phyloP scores from a whole-genome alignment of 2,797 vertebrate species.

The Sebastes matsubarae region DNA sequence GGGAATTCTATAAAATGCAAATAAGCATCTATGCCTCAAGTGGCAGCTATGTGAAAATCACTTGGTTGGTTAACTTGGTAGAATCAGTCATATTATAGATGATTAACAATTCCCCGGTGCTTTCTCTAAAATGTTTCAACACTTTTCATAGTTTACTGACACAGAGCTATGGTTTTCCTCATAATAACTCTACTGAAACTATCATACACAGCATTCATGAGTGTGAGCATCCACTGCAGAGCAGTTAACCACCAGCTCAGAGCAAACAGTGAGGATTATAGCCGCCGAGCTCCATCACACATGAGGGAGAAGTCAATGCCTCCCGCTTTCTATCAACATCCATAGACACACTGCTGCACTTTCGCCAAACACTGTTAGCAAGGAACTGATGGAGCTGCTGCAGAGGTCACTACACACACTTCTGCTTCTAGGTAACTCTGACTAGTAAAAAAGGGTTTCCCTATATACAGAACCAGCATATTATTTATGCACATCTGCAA shows the following conservation, averaged over 20 bases:
- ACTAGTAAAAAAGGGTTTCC: neutral
- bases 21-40: conserved; percentile 6
- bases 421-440: neutral
- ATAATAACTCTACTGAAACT: neutral
- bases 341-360: neutral
- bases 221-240: conserved; percentile 1
- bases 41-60: conserved; percentile 10
- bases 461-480: neutral
- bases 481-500: neutral
- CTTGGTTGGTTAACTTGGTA: neutral
- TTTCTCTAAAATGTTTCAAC: neutral
- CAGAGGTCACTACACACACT: neutral
- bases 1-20: neutral
- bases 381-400: conserved; percentile 3
- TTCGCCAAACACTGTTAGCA: neutral
- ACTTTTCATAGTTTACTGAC: neutral
- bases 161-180: neutral
- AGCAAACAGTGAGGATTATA: conserved; percentile 14
- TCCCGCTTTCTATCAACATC: conserved; percentile 1
- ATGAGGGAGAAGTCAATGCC: neutral
- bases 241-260: conserved; percentile 24
- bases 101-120: neutral
- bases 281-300: neutral
- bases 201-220: conserved; percentile 6
- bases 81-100: neutral